Evolutionary conservation across 2,113 vertebrate genomes (phyloP).

Genomic region (Cephalopterus ornatus): DNA sequence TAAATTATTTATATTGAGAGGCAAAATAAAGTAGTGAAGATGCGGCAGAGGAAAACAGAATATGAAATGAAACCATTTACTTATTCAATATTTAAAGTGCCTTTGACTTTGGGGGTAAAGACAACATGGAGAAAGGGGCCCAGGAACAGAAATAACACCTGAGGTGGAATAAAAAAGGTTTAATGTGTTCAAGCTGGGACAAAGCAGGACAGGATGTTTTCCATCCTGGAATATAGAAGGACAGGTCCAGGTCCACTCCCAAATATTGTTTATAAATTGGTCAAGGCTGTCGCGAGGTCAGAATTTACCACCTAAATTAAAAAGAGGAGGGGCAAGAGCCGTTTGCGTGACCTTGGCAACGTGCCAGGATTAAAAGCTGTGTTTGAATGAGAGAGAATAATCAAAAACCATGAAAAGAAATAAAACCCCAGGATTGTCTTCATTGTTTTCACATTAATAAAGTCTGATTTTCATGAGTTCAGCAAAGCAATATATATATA

Average conservation of each 20-base stretch:
- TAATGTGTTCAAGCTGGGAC: neutral
- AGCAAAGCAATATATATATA: neutral
- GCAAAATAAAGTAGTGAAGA: neutral
- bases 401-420: neutral
- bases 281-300: neutral
- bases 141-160: neutral
- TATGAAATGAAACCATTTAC: neutral
- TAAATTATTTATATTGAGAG: neutral
- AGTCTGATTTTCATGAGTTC: neutral
- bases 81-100: neutral
- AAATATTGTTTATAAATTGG: neutral
- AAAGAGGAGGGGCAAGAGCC: neutral
- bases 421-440: neutral
- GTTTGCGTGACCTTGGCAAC: neutral
- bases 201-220: neutral
- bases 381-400: neutral
- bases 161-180: neutral
- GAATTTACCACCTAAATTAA: neutral
- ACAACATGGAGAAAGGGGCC: neutral
- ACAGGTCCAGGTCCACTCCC: neutral
- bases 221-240: neutral
- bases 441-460: neutral
- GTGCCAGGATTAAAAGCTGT: neutral
- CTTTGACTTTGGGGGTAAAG: neutral
- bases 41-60: neutral